These are phyloP conservation scores for Callinectes sapidus DNA, from an alignment of 2,888 invertebrate species.

Conservation along the genomic window DNA sequence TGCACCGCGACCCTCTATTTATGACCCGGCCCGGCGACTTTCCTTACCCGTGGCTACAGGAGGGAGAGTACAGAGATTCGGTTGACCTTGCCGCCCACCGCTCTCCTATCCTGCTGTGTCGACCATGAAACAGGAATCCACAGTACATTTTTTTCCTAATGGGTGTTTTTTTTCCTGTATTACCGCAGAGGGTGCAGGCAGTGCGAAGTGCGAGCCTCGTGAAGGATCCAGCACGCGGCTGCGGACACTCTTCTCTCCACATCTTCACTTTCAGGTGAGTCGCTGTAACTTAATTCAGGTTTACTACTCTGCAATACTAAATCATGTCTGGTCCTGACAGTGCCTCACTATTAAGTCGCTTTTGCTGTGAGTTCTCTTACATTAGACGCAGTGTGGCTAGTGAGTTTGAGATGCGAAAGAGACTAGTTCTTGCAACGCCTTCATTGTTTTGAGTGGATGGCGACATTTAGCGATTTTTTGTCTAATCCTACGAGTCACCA, in stretches of 20 bases:
- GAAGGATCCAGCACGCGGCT: slow-evolving; percentile 1
- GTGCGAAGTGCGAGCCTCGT: neutral
- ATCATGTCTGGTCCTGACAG: neutral
- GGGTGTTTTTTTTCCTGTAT: neutral
- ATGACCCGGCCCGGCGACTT: neutral
- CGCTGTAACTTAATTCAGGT: neutral
- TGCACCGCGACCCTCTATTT: neutral
- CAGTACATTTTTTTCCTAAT: neutral
- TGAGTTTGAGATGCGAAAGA: neutral
- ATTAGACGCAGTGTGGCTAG: neutral
- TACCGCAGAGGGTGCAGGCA: slow-evolving; percentile 14
- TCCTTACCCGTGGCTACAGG: neutral
- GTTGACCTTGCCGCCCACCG: neutral
- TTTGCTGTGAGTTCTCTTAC: neutral
- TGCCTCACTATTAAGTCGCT: neutral
- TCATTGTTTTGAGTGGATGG: neutral
- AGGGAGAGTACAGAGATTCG: neutral
- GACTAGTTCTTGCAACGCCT: neutral
- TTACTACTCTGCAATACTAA: neutral
- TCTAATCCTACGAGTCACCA: neutral
- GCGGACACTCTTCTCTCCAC: neutral
- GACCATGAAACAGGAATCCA: neutral
- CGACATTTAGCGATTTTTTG: neutral
- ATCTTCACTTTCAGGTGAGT: neutral
- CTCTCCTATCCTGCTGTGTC: neutral